Evolutionary conservation across 2,113 vertebrate genomes (phyloP), one percentile per base, ranked within the genome.

Genomic region (Potamarius usumacintae): DNA sequence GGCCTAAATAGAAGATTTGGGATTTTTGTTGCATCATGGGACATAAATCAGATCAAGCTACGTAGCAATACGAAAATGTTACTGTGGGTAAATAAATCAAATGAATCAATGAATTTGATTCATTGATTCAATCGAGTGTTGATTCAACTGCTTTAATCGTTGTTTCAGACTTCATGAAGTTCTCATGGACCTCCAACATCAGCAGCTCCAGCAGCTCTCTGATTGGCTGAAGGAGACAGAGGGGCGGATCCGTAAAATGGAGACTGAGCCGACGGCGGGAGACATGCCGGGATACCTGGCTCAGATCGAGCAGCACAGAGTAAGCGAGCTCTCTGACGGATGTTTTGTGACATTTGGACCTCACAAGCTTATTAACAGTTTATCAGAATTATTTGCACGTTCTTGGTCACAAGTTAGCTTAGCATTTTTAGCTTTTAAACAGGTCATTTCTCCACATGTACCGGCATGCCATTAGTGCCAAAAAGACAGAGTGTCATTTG

Each of bases 131-230:
- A 14, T 69, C 25, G 27, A 0, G 25, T 42, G 11, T 15, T 71
- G 27, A 10, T 20, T 48, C 22, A 74, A 74, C 48, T 15, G n/a
- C 15, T 80, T 62, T 42, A 9, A 34, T 81, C 20, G 0, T 81
- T 30, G 18, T 55, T 87, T 62, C 92, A 99, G 98, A 90, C 95
- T 99, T 74, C 98, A 99, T 0, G 98, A 99, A 20, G 94, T 99
- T 83, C 94, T 99, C 90, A 99, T 98, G 98, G 97, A 97, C 42
- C 94, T 99, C 5, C 98, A 99, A 93, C 98, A 97, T 93, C 94
- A 95, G 93, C 98, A 99, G 94, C 88, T 99, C 87, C 96, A 97
- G 93, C 97, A 99, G 93, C 95, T 99, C 50, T 98, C 97, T 0
- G 94, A 97, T 92, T 99, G 98, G 98, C 92, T 99, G 86, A 96